Base-by-base conservation (phyloP, 2,888 invertebrate species). In the Cerceris ruficornis region DNA sequence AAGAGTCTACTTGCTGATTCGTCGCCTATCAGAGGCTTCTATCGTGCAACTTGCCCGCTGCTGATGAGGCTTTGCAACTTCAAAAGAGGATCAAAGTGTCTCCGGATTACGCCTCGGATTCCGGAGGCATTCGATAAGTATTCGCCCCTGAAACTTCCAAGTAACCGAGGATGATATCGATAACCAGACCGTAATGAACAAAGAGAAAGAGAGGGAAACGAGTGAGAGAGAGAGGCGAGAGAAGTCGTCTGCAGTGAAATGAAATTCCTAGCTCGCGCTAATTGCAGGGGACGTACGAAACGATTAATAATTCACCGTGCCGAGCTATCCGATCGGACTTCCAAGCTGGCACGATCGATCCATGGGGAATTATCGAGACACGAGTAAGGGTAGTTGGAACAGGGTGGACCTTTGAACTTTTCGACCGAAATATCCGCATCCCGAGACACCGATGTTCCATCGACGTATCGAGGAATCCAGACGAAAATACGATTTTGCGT, bases 241-340 rank as follows among this genome's bases (percentile, higher is more conserved):
- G 65, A 70, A 54, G 75, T 65, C 59, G 58, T 50, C 54, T 50
- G 41, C 58, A 28, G 28, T 69, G 61, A 82, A 84, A 84, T 84
- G 66, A 84, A 84, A 84, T 84, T 84, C 82, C 82, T 59, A 55
- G 43, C 77, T 66, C 61, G 69, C 74, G 58, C 74, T 82, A 84
- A 83, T 84, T 78, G 84, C 71, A 28, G 67, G 57, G 75, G 71
- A 70, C 77, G 61, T 71, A 9, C 67, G 52, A 52, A 59, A 50
- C 75, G 80, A 80, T 84, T 84, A 84, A 84, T 84, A 84, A 84
- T 84, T 80, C 82, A 61, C 67, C 57, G 49, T 68, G 64, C 46
- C 42, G 28, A 70, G 43, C 65, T 74, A 62, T 71, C 75, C 73
- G 66, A 68, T 77, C 52, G 42, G 73, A 82, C 61, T 77, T 80